phyloP scores from a whole-genome alignment of 2,888 invertebrate species.

The Acronicta alni region DNA sequence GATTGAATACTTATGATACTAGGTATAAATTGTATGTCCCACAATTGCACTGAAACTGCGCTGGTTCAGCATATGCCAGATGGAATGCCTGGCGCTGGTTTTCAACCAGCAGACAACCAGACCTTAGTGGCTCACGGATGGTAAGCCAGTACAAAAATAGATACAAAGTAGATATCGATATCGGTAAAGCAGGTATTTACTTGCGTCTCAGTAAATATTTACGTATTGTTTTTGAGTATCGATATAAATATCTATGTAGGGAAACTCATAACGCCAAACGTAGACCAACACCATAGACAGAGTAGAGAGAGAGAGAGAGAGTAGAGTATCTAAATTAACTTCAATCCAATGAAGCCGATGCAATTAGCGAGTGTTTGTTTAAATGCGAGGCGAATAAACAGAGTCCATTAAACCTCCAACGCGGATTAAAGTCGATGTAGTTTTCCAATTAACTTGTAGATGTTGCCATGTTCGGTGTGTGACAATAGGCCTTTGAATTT shows the following conservation, averaged over 20 bases:
- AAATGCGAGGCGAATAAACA: conserved; percentile 58
- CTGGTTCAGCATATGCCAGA: no score
- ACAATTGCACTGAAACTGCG: no score
- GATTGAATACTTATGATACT: no score
- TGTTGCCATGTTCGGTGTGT: conserved; percentile 43
- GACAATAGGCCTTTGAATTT: conserved; percentile 60
- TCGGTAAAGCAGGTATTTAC: background rate
- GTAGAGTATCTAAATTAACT: conserved; percentile 46
- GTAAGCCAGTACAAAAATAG: no score
- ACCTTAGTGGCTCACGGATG: no score
- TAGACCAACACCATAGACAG: conserved; percentile 35
- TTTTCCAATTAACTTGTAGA: conserved; percentile 70
- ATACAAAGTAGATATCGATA: background rate
- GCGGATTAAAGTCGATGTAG: conserved; percentile 64
- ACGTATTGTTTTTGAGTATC: background rate
- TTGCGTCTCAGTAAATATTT: background rate
- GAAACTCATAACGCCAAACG: background rate
- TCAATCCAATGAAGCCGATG: conserved; percentile 50
- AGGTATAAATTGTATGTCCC: no score
- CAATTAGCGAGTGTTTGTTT: conserved; percentile 61
- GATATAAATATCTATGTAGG: background rate
- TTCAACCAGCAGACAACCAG: no score
- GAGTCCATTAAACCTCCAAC: conserved; percentile 53
- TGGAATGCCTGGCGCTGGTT: no score
- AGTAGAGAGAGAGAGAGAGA: no score